Evolutionary conservation across 2,888 invertebrate genomes (phyloP).

Genomic region (Caradrina clavipalpis): DNA sequence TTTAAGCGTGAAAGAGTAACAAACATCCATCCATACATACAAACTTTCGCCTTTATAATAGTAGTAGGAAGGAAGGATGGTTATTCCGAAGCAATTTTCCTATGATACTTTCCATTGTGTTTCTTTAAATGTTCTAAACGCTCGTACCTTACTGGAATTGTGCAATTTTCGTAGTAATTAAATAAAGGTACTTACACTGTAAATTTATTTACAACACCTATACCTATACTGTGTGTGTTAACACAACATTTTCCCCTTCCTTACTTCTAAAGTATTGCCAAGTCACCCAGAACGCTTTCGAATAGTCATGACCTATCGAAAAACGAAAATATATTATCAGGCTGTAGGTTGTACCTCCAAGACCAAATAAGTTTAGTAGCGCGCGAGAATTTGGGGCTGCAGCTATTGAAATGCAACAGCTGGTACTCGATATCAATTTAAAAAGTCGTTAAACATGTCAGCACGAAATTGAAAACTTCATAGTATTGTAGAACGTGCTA

Average conservation of each 20-base stretch:
- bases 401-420: slow-evolving; percentile 56
- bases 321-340: slow-evolving; percentile 43
- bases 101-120: too few relatives aligned
- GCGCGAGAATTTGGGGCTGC: slow-evolving; percentile 31
- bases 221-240: neutral
- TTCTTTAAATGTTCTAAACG: too few relatives aligned
- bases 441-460: slow-evolving; percentile 54
- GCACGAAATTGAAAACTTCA: slow-evolving; percentile 40
- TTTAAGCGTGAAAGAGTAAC: too few relatives aligned
- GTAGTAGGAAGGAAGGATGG: too few relatives aligned
- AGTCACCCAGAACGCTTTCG: slow-evolving; percentile 40
- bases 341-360: slow-evolving; percentile 8
- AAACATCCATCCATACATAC: too few relatives aligned
- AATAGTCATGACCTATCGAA: slow-evolving; percentile 33
- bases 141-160: too few relatives aligned
- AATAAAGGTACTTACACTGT: too few relatives aligned
- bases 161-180: too few relatives aligned
- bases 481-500: slow-evolving; percentile 22
- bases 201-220: neutral
- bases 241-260: slow-evolving; percentile 19
- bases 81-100: too few relatives aligned
- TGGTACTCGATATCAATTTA: slow-evolving; percentile 50
- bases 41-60: too few relatives aligned
- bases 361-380: slow-evolving; percentile 42
- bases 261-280: slow-evolving; percentile 39